Percentiles rank a stretch among this genome's conserved stretches.
Conservation (phyloP, 2,888 invertebrate species). For the Podabrus alpinus region DNA sequence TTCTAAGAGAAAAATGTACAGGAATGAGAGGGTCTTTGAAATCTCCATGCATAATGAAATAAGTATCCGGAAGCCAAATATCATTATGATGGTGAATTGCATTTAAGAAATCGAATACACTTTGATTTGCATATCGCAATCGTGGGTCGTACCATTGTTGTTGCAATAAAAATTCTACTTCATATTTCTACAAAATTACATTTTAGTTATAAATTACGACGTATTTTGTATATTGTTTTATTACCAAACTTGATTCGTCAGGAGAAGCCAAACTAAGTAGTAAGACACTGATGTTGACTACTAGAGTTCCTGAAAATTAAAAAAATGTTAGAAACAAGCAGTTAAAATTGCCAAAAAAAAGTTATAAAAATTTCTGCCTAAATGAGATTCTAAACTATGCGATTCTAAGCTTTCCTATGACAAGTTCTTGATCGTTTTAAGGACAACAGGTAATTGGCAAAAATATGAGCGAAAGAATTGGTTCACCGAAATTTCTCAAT, state of each 20-base stretch:
- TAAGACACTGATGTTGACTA: slow-evolving; percentile 92
- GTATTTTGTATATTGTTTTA: not conserved
- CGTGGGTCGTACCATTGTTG: slow-evolving; percentile 94
- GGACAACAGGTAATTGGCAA: too few relatives aligned
- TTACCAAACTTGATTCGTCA: slow-evolving; percentile 93
- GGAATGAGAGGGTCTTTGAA: slow-evolving; percentile 93
- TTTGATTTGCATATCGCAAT: slow-evolving; percentile 85
- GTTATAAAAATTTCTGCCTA: not conserved
- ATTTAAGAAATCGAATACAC: slow-evolving; percentile 85
- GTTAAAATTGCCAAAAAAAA: not conserved
- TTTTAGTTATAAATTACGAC: not conserved
- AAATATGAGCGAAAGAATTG: too few relatives aligned
- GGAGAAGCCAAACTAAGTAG: slow-evolving; percentile 93
- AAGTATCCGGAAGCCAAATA: slow-evolving; percentile 93
- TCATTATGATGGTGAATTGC: slow-evolving; percentile 91
- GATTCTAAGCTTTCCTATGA: too few relatives aligned
- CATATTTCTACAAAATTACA: slow-evolving; percentile 79
- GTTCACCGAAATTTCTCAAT: too few relatives aligned
- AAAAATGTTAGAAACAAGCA: slow-evolving; percentile 26
- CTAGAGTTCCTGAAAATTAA: slow-evolving; percentile 80
- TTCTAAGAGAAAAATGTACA: slow-evolving; percentile 89
- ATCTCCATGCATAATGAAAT: slow-evolving; percentile 96
- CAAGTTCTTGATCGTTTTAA: too few relatives aligned
- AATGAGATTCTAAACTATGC: too few relatives aligned
- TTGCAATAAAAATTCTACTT: slow-evolving; percentile 91